Evolutionary conservation across 2,888 invertebrate genomes (phyloP).

Genomic region (Aradus depressus): DNA sequence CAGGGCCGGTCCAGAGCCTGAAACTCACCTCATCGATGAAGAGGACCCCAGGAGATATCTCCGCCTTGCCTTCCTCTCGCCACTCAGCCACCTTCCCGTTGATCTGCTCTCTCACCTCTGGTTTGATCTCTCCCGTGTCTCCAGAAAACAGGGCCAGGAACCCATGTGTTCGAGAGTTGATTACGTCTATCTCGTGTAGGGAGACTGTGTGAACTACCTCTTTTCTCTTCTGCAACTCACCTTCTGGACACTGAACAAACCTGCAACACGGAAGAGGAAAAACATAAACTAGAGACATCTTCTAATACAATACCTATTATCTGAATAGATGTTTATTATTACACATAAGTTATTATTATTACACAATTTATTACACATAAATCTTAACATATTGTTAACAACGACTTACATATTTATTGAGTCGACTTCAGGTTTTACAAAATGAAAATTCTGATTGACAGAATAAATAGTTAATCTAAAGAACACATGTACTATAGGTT

Average conservation of each 20-base stretch:
- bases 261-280: no score
- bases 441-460: no score
- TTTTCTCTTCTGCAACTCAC: slow-evolving; percentile 94
- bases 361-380: no score
- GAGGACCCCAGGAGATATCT: slow-evolving; percentile 94
- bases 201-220: slow-evolving; percentile 97
- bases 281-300: not conserved
- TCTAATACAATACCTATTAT: not conserved
- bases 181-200: slow-evolving; percentile 98
- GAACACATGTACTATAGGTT: no score
- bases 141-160: slow-evolving; percentile 94
- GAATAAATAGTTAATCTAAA: no score
- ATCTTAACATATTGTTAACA: no score
- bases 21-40: slow-evolving; percentile 82
- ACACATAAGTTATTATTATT: no score
- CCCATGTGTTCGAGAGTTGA: slow-evolving; percentile 95
- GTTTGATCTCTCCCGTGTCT: slow-evolving; percentile 98
- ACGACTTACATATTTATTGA: no score
- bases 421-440: no score
- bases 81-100: slow-evolving; percentile 95
- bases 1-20: not conserved
- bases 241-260: slow-evolving; percentile 97
- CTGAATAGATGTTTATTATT: no score
- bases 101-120: slow-evolving; percentile 95
- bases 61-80: slow-evolving; percentile 98